Base-by-base conservation (phyloP, 2,888 invertebrate species). In the Sesia apiformis region DNA sequence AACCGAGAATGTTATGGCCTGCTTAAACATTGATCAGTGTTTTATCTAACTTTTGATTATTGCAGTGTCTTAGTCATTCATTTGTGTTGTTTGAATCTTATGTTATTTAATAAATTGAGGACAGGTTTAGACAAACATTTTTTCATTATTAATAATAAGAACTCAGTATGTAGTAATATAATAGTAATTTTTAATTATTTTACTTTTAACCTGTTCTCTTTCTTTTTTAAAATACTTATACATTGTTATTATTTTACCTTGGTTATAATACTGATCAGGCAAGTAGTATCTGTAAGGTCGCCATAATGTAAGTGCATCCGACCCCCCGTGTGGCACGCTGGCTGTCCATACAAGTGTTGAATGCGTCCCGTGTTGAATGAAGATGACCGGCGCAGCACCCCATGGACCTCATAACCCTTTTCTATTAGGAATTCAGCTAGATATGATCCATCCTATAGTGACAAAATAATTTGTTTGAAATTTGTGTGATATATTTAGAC, bases 271-370 rank as follows among this genome's bases (percentile, higher is more conserved):
- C 82, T 77, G 59, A 89, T 89, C 53, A 89, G 81, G 78, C 98
- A 98, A 60, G 98, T 97, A 52, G 98, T 98, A 81, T 99, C 99
- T 0, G 99, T 99, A 93, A 99, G 94, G 75, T 99, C 99, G 7
- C 99, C 99, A 81, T 99, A 99, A 81, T 99, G 99, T 4, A 99
- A 89, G 68, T 96, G 95, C 95, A 98, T 97, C 65, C 91, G 91
- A 0, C 95, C 97, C 39, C 94, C 94, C n/a, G 93, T 93, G 81
- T 99, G 99, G 39, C 95, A 93, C 46, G 94, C 92, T 0, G 96
- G 96, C 82, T 98, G 95, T 0, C 94, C 95, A 79, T 99, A 99
- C 53, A 99, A 87, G 84, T 99, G 99, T 72, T 98, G 95, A 60
- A 99, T 99, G 58, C 99, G 92, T 4, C 94, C 94, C 0, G 99